Evolutionary conservation across 1,140 invertebrate species (phyloP), one percentile per base, ranked within the genome.

Genomic region (Lordiphosa clarofinis): DNA sequence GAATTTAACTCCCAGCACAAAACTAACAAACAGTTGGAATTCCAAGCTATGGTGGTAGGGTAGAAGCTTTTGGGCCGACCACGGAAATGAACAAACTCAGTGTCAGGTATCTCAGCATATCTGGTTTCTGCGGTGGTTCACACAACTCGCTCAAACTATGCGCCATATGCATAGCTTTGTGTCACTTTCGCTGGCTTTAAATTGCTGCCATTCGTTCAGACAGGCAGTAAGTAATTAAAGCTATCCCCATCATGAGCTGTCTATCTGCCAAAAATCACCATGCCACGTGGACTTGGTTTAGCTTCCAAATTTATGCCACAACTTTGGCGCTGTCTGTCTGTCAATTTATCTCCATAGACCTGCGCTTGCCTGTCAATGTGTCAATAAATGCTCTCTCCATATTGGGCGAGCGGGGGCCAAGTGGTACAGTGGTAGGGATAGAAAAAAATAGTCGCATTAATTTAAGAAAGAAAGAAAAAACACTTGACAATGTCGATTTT

Each of bases 11-110:
- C 57, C 47, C 13, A 38, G n/a, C n/a, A 21, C 4, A 24, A 39
- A 46, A 40, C 37, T 15, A 42, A 36, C 38, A 31, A 47, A 44
- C 24, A 42, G 50, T 48, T 69, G 78, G 73, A 73, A 84, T 84
- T 57, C 42, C 33, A 42, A 46, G 52, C 66, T 57, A 1, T 9
- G 19, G 43, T 7, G 43, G 21, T 31, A 24, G 48, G 35, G 19
- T n/a, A 66, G 4, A 11, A 31, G 47, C n/a, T 36, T 11, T 21
- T 35, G 37, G 12, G 6, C 12, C 38, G 47, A 75, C 56, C 66
- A 75, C 76, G 78, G 78, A 84, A 84, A 84, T 84, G 78, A 78
- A 74, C 75, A 81, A 66, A 75, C 75, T 63, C 75, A 72, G 68
- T 70, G 58, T 70, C 59, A 63, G 67, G 59, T 71, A 63, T 64